Evolutionary conservation across 30 jellyfish, hydroid and myxozoan genomes (phyloP).

Genomic region (Catostylus mosaicus): DNA sequence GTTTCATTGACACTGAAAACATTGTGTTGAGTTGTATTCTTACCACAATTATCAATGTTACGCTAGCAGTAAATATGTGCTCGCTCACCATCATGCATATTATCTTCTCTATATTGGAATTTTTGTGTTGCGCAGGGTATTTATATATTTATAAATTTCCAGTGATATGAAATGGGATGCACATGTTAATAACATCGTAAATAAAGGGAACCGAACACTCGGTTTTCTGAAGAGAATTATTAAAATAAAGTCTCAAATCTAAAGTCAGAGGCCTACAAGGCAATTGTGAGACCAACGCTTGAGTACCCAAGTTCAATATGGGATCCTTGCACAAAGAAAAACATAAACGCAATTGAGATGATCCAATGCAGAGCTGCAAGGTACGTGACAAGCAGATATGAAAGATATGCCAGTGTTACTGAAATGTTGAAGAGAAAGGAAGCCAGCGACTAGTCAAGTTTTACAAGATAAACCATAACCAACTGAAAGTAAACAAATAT

Average conservation of each 20-base stretch:
- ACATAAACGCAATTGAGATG: conserved; percentile 34
- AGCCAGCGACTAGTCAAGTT: conserved; percentile 26
- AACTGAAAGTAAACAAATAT: conserved; percentile 13
- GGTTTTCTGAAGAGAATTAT: conserved; percentile 8
- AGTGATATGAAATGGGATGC: no score
- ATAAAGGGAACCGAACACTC: conserved; percentile 17
- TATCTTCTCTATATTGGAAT: no score
- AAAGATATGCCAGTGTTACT: conserved; percentile 30
- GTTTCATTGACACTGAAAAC: no score
- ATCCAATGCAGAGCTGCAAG: conserved; percentile 57
- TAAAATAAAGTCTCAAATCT: conserved; percentile 11
- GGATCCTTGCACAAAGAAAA: conserved; percentile 30
- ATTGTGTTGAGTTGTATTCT: no score
- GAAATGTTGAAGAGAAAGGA: conserved; percentile 25
- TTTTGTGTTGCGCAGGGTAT: no score
- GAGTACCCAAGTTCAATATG: conserved; percentile 42
- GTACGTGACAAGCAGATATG: conserved; percentile 29
- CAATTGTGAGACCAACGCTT: conserved; percentile 22
- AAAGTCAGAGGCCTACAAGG: conserved; percentile 23
- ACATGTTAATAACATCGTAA: conserved; percentile 15
- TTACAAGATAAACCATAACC: conserved; percentile 25
- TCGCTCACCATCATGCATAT: no score
- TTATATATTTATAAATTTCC: no score
- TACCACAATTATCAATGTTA: no score
- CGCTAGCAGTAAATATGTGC: no score